Base-by-base conservation (phyloP, 2,113 vertebrate genomes). In the Sinocyclocheilus rhinocerous region DNA sequence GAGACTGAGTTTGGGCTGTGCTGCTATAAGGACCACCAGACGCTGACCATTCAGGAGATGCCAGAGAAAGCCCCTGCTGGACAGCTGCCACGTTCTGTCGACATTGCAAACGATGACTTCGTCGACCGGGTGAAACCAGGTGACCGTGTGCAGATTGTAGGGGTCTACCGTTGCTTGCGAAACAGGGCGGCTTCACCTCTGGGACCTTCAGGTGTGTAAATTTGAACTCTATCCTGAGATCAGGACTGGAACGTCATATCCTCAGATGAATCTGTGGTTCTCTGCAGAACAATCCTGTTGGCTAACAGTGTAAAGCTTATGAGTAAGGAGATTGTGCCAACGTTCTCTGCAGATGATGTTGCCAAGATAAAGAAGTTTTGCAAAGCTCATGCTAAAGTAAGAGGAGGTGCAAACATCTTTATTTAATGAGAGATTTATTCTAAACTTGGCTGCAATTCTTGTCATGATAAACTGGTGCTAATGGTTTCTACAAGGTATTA, bases 321-420 rank as follows among this genome's bases (percentile, higher is more conserved):
- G 95, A 96, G 93, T 92, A 94, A 94, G 93, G 95, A 91, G 91
- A 93, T 90, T 85, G 91, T 90, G 89, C 92, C 91, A 67, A 91
- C 86, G 6, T 94, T 96, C 91, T 94, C 94, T 90, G 92, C 91
- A 78, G 94, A 93, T 84, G 93, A 92, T 92, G 89, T 95, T 90
- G 90, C 93, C 92, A 96, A 96, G 93, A 96, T 96, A 90, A 95
- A 94, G 92, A 96, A 94, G 94, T 96, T 95, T 91, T 94, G 93
- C 90, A 95, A 95, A 95, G 92, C 93, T 92, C 95, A 93, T 92
- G 93, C 92, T 84, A 94, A 95, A 93, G 93, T 93, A 92, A 94
- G 93, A 24, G 18, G 11, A 48, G 20, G 11, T 2, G 3, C 18
- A 76, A 39, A 36, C 16, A 0, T 13, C 15, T 2, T 42, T 33